Evolutionary conservation across 2,797 vertebrate genomes (phyloP).

Genomic region (Falco concolor): DNA sequence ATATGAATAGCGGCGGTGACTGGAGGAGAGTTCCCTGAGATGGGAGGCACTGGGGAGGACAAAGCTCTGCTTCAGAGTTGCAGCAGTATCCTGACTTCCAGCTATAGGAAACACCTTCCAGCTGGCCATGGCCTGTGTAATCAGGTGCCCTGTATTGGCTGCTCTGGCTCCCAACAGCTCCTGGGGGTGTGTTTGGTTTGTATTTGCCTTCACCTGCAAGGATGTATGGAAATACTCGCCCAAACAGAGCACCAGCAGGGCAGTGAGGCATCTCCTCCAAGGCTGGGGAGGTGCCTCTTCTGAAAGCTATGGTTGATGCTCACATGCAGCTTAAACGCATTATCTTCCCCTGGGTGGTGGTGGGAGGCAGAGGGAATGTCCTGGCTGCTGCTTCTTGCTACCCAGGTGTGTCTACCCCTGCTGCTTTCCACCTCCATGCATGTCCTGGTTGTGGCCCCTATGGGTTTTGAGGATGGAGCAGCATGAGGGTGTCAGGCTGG

Average conservation of each 20-base stretch:
- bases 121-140: not conserved
- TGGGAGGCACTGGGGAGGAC: not conserved
- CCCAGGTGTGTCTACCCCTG: not conserved
- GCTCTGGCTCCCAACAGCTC: not conserved
- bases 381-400: not conserved
- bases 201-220: not conserved
- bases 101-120: not conserved
- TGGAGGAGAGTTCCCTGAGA: not conserved
- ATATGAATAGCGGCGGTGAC: not conserved
- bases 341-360: not conserved
- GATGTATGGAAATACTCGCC: not conserved
- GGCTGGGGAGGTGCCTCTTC: not conserved
- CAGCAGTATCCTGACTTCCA: not conserved
- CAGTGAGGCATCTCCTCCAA: not conserved
- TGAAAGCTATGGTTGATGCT: not conserved
- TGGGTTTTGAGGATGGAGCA: not conserved
- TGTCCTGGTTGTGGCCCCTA: not conserved
- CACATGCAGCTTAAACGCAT: fast-evolving
- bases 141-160: not conserved
- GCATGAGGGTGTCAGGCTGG: not conserved
- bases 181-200: not conserved
- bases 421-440: not conserved
- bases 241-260: not conserved
- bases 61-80: not conserved
- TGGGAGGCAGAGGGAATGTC: not conserved